phyloP scores from a whole-genome alignment of 2,797 vertebrate species.

The Xenops minutus region DNA sequence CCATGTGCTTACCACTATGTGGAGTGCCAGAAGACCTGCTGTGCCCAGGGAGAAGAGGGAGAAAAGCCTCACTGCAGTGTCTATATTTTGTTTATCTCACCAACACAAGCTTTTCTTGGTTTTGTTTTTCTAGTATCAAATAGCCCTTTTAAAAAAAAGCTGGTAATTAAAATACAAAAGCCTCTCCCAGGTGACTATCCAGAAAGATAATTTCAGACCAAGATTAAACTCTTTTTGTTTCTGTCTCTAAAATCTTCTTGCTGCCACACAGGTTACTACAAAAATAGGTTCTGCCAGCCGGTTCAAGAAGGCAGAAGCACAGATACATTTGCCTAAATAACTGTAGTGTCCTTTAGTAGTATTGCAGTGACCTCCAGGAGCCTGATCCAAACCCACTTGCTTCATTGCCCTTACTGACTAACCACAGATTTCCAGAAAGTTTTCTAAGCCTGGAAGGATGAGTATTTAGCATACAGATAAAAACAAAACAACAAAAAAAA shows the following conservation, averaged over 20 bases:
- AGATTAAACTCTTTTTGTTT: neutral
- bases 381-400: neutral
- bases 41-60: neutral
- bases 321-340: neutral
- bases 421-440: neutral
- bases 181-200: neutral
- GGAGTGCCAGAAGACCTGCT: neutral
- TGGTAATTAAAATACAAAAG: neutral
- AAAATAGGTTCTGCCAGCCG: neutral
- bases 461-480: neutral
- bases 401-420: neutral
- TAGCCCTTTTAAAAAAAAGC: neutral
- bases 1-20: neutral
- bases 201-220: neutral
- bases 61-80: neutral
- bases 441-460: neutral
- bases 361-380: neutral
- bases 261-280: neutral
- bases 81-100: neutral
- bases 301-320: neutral
- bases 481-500: neutral
- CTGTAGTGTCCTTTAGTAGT: neutral
- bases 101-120: neutral
- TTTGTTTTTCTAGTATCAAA: neutral
- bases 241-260: neutral